Evolutionary conservation across 2,888 invertebrate genomes (phyloP), one percentile per base, ranked within the genome.

Genomic region (Sarcophaga carnaria): DNA sequence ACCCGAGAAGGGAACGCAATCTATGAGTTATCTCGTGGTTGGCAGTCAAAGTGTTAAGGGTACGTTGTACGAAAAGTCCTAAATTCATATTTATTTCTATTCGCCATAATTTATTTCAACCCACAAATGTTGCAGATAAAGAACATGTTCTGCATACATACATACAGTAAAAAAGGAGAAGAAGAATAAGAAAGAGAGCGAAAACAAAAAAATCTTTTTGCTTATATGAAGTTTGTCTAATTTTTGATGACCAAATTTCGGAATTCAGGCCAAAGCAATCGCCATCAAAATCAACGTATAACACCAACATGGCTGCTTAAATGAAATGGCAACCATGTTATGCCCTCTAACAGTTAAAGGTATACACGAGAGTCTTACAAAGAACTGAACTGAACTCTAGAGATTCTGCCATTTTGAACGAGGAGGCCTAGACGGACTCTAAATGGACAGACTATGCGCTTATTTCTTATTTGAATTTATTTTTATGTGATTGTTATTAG

Each of bases 201-300:
- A 25, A 27, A 64, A 10, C 25, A 2, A 22, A 17, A 63, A 63
- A 45, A 74, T 45, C 45, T 25, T 66, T 20, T 54, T 37, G 27
- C 59, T 67, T 77, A 60, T 20, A 22, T 77, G 45, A 17, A 67
- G 67, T 67, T 77, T 77, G 59, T 77, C 67, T 77, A 77, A 77
- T 77, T 77, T 67, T 60, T 77, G 45, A 67, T 77, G 77, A 67
- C 77, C 60, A 69, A 69, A 67, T 67, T 67, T 67, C 37, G 45
- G 67, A 66, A 67, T 77, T 47, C 12, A 77, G 77, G 67, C 67
- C 60, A 77, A 45, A 67, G 54, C 77, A 67, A 69, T 69, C 67
- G 62, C 4, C 62, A 77, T 47, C 37, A 60, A 59, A 20, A 79
- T 62, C 25, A 74, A n/a, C 45, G 62, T 54, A 71, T 37, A 12